A percentile compares a stretch with the other conserved stretches of the same genome.
These are phyloP conservation scores for Ptychodera flava DNA, from an alignment of 35 echinoderm and acorn worm species.

Conservation along the genomic window DNA sequence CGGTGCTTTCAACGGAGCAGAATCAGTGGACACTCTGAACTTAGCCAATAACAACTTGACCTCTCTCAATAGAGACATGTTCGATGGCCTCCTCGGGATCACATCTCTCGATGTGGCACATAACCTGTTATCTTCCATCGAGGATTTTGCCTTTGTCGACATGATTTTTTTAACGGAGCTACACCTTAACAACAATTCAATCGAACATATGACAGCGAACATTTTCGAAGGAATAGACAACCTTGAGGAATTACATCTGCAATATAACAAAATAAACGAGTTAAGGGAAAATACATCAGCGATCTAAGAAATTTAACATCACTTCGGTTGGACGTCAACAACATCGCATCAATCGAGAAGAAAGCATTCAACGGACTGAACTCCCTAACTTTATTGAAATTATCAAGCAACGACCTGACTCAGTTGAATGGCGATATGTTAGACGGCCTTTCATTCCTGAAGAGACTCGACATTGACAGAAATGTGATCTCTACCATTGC, in stretches of 20 bases:
- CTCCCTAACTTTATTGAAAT: neutral
- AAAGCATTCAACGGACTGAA: neutral
- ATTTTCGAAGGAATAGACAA: neutral
- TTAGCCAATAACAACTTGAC: neutral
- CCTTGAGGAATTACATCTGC: neutral
- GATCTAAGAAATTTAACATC: neutral
- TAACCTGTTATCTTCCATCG: neutral
- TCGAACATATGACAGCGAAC: neutral
- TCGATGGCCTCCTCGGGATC: neutral
- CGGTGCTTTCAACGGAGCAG: neutral
- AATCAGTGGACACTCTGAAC: neutral
- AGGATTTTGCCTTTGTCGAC: neutral
- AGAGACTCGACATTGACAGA: neutral
- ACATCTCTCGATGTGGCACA: neutral
- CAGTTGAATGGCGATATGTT: neutral
- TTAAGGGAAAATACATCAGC: neutral
- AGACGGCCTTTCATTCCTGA: neutral
- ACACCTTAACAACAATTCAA: neutral
- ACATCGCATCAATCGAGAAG: neutral
- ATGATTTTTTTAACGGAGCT: neutral
- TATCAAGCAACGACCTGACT: neutral
- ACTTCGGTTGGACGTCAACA: neutral
- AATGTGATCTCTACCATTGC: neutral
- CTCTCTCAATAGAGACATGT: neutral
- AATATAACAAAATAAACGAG: neutral